Percentiles rank a stretch among this genome's conserved stretches.
These are phyloP conservation scores for Paralvinella palmiformis DNA, from an alignment of 1,140 invertebrate species.

Conservation along the genomic window DNA sequence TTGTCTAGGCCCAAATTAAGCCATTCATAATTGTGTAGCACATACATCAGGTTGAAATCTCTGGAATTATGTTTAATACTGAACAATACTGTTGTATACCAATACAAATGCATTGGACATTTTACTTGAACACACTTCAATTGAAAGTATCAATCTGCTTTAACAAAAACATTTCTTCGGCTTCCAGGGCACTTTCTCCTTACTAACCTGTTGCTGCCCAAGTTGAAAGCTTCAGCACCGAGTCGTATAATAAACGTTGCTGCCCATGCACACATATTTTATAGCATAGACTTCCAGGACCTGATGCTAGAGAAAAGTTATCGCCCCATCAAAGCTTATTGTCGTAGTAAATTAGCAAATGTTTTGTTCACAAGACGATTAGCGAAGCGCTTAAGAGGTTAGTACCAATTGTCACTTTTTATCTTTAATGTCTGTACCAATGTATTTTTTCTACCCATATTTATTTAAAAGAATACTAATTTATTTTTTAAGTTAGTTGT, in stretches of 20 bases:
- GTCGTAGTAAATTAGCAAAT: background rate
- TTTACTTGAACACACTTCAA: too few species aligned
- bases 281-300: background rate
- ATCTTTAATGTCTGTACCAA: too few species aligned
- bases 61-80: too few species aligned
- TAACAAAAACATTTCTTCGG: too few species aligned
- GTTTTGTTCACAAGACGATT: background rate
- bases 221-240: background rate
- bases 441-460: background rate
- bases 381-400: background rate
- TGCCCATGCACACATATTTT: background rate
- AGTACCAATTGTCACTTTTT: background rate
- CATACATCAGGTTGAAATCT: too few species aligned
- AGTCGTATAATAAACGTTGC: background rate
- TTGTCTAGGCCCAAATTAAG: too few species aligned
- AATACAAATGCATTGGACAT: too few species aligned
- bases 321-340: background rate
- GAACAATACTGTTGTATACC: too few species aligned
- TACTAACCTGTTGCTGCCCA: background rate
- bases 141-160: too few species aligned
- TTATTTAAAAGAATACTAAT: background rate
- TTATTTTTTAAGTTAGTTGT: too few species aligned
- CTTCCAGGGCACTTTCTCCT: background rate
- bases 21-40: too few species aligned
- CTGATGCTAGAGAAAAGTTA: background rate